Evolutionary conservation across 1,140 invertebrate genomes (phyloP).

Genomic region (Subanguina moxae): DNA sequence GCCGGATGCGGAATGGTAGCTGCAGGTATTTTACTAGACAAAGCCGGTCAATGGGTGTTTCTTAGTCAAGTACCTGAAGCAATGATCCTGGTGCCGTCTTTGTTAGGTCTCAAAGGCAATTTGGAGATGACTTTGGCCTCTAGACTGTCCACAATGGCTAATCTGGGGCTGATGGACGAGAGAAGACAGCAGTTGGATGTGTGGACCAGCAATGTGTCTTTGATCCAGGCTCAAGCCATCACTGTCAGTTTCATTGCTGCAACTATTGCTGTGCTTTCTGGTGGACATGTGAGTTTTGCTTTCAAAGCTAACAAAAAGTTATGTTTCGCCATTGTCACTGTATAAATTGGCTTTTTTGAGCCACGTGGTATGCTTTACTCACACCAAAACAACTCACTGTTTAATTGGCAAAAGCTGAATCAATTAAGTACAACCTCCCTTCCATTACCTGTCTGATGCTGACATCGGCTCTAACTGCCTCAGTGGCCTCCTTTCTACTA

Average conservation of each 20-base stretch:
- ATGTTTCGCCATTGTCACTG: too few relatives aligned
- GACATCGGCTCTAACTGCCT: slow-evolving; percentile 69
- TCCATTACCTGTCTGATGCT: slow-evolving; percentile 28
- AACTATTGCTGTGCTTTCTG: slow-evolving; percentile 24
- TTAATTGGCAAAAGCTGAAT: not conserved
- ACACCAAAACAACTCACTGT: not conserved
- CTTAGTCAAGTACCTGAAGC: slow-evolving; percentile 71
- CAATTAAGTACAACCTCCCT: slow-evolving; percentile 29
- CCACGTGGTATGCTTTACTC: too few relatives aligned
- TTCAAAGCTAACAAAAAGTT: slow-evolving; percentile 15
- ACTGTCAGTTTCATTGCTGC: slow-evolving; percentile 31
- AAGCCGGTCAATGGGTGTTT: slow-evolving; percentile 65
- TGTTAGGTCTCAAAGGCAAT: slow-evolving; percentile 89
- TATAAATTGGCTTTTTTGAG: too few relatives aligned
- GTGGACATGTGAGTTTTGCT: slow-evolving; percentile 21
- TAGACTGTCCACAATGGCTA: slow-evolving; percentile 34
- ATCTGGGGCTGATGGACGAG: slow-evolving; percentile 32
- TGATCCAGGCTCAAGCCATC: slow-evolving; percentile 57
- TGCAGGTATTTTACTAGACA: slow-evolving; percentile 75
- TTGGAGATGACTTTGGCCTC: slow-evolving; percentile 74
- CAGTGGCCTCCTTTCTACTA: slow-evolving; percentile 66
- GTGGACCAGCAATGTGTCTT: slow-evolving; percentile 27
- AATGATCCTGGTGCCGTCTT: slow-evolving; percentile 84
- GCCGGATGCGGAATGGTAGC: slow-evolving; percentile 80
- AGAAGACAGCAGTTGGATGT: slow-evolving; percentile 20